Conservation (phyloP, 2,888 invertebrate species). For the Rhagium mordax region DNA sequence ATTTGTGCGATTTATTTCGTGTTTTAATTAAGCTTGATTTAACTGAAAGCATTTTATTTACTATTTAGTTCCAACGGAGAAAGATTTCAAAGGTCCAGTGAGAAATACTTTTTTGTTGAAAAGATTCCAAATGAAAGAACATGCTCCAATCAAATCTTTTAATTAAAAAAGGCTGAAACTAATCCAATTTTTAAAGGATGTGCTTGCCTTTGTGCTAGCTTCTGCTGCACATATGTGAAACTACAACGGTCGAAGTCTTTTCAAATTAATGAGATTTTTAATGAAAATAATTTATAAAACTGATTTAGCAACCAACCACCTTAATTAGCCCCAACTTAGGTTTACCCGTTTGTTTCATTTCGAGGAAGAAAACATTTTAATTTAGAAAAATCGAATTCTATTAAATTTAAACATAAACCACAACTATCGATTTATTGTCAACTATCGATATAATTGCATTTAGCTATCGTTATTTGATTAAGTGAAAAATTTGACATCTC, state of each 20-base stretch:
- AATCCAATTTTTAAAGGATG: constrained; percentile 13
- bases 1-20: background rate
- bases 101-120: constrained; percentile 9
- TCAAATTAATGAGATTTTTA: background rate
- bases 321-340: background rate
- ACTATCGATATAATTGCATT: too few relatives aligned
- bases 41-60: background rate
- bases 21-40: constrained; percentile 2
- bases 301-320: background rate
- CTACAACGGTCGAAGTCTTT: background rate
- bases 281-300: background rate
- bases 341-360: background rate
- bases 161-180: constrained; percentile 26
- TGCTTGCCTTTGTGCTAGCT: background rate
- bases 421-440: too few relatives aligned
- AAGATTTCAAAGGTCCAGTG: constrained; percentile 1
- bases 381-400: too few relatives aligned
- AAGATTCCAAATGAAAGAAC: constrained; percentile 12
- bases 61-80: background rate
- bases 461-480: too few relatives aligned
- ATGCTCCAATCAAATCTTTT: constrained; percentile 15
- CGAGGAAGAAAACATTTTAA: background rate
- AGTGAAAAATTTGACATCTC: too few relatives aligned
- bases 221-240: background rate
- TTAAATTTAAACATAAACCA: too few relatives aligned